Evolutionary conservation across 2,113 vertebrate genomes (phyloP), one percentile per base, ranked within the genome.

Genomic region (Speoplatyrhinus poulsoni): DNA sequence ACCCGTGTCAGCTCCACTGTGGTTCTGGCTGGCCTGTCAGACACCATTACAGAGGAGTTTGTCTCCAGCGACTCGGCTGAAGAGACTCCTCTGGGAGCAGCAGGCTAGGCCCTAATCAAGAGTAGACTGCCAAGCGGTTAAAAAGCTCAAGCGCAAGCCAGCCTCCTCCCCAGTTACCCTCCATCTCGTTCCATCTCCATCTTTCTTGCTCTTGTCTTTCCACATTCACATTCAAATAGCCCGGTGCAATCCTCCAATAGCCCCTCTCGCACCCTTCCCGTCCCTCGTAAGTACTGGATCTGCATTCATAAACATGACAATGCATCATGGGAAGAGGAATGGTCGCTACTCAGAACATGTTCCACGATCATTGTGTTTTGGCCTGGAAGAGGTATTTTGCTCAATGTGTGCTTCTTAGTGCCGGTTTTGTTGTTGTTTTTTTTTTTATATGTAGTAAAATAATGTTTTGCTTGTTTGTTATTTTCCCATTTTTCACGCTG

Each of bases 111-210:
- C 87, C 89, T 90, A 88, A 90, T 91, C 88, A 92, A 89, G 88
- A 90, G 85, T 65, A 81, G 86, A 88, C 91, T 90, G 88, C 86
- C 83, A 82, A 83, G 79, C 79, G 49, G 85, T 92, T 90, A 89
- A 89, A 88, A 77, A 88, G 86, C 81, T 85, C 69, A 73, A 76
- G 81, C 83, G 67, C 63, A 56, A 83, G 82, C 79, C 84, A 84
- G 62, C 78, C 83, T 78, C 80, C 79, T 81, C 77, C 75, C 52
- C 15, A 13, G 13, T n/a, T 53, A 13, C 52, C 15, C 4, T 53
- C 52, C 69, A 70, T 66, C 53, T 55, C 53, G 7, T n/a, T 55
- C 53, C n/a, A n/a, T 55, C 53, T 55, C 53, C n/a, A 6, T n/a
- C 53, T 72, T 81, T 67, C 68, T 57, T 72, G 62, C 65, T 52